Evolutionary conservation across 1,140 invertebrate genomes (phyloP).

Genomic region (Sycobia sp.): DNA sequence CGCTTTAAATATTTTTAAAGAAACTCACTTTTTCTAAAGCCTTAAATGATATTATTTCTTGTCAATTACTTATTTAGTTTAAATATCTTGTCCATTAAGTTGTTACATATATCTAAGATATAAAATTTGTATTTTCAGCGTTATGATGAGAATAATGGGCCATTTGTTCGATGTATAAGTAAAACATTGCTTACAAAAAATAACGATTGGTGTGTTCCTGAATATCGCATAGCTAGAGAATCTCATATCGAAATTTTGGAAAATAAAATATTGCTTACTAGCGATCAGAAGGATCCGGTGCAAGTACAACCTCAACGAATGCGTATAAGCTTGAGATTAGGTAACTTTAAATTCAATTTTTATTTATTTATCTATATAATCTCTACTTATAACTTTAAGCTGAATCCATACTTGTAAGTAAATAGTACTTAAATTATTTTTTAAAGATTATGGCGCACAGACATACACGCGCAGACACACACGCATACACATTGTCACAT

Average conservation of each 20-base stretch:
- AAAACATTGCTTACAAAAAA: constrained; percentile 35
- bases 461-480: too few relatives aligned
- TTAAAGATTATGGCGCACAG: too few relatives aligned
- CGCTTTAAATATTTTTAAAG: too few relatives aligned
- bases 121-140: too few relatives aligned
- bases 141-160: constrained; percentile 12
- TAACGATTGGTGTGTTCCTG: constrained; percentile 40
- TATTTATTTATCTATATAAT: not conserved
- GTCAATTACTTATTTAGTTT: too few relatives aligned
- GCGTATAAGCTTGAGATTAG: constrained; percentile 39
- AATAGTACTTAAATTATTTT: too few relatives aligned
- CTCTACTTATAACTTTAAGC: not conserved
- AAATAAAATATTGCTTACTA: constrained; percentile 39
- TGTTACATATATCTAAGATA: too few relatives aligned
- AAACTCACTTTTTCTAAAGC: too few relatives aligned
- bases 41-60: too few relatives aligned
- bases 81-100: too few relatives aligned
- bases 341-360: constrained; percentile 26
- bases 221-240: constrained; percentile 32
- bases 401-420: too few relatives aligned
- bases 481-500: too few relatives aligned
- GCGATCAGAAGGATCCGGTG: constrained; percentile 36
- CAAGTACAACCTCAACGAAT: constrained; percentile 49
- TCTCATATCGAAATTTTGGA: constrained; percentile 28
- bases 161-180: constrained; percentile 40